Evolutionary conservation across 2,888 invertebrate genomes (phyloP).

Genomic region (Cyaniris semiargus): DNA sequence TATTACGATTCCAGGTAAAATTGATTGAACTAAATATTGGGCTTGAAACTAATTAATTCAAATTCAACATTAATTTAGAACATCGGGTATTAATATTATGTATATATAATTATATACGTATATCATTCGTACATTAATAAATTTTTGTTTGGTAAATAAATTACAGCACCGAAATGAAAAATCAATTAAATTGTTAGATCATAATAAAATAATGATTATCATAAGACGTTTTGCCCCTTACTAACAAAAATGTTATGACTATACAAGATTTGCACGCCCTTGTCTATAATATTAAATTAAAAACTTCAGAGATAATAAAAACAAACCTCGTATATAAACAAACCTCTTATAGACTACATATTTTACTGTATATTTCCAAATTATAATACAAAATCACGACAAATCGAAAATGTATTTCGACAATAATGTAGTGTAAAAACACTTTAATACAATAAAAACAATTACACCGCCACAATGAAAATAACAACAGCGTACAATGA

Average conservation of each 20-base stretch:
- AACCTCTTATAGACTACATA: no score
- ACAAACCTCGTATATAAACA: no score
- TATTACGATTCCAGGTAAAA: not conserved
- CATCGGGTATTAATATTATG: not conserved
- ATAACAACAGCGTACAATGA: not conserved
- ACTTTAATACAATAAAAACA: slow-evolving; percentile 6
- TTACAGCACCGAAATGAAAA: not conserved
- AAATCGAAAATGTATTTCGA: no score
- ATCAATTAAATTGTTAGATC: not conserved
- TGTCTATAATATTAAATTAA: no score
- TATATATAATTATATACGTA: not conserved
- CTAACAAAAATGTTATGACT: no score
- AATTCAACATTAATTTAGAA: not conserved
- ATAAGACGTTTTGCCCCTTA: no score
- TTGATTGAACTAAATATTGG: not conserved
- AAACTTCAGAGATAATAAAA: no score
- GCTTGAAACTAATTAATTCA: not conserved
- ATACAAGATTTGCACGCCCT: no score
- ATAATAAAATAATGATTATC: not conserved
- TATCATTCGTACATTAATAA: not conserved
- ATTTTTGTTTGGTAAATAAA: not conserved
- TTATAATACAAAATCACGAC: no score
- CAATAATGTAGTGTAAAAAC: not conserved
- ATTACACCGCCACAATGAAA: slow-evolving; percentile 5
- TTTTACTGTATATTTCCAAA: no score